A percentile compares a stretch with the other conserved stretches of the same genome.
phyloP scores from a whole-genome alignment of 2,888 invertebrate genomes.

The Eristalinus sepulchralis region DNA sequence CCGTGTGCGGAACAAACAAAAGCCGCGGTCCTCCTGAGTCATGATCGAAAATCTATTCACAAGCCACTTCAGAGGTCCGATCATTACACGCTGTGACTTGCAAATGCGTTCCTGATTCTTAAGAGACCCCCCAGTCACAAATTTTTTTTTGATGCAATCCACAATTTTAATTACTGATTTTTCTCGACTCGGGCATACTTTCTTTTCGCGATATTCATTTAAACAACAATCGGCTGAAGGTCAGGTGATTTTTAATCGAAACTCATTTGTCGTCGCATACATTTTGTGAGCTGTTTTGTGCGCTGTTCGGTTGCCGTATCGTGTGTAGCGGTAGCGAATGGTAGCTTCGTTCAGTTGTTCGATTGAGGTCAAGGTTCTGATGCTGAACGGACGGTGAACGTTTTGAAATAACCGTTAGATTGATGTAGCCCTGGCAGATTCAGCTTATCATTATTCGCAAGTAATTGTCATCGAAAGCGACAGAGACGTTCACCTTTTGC shows the following conservation, averaged over 20 bases:
- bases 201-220: neutral
- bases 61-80: neutral
- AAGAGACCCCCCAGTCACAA: no score
- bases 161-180: neutral
- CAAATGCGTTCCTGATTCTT: no score
- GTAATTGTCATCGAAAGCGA: constrained; percentile 9
- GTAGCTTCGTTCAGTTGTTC: neutral
- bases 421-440: neutral
- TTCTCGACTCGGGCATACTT: neutral
- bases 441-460: neutral
- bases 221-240: constrained; percentile 19
- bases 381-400: neutral
- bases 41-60: neutral
- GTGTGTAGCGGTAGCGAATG: neutral
- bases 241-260: constrained; percentile 12
- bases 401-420: constrained; percentile 32
- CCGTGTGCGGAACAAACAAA: neutral
- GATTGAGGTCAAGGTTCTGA: constrained; percentile 42
- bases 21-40: neutral
- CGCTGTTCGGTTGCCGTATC: neutral
- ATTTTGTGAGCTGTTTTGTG: neutral
- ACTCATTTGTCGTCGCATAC: constrained; percentile 7
- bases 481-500: constrained; percentile 36
- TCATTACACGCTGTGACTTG: neutral
- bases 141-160: neutral